phyloP scores from a whole-genome alignment of 1,140 invertebrate species.

The Condylostylus longicornis region DNA sequence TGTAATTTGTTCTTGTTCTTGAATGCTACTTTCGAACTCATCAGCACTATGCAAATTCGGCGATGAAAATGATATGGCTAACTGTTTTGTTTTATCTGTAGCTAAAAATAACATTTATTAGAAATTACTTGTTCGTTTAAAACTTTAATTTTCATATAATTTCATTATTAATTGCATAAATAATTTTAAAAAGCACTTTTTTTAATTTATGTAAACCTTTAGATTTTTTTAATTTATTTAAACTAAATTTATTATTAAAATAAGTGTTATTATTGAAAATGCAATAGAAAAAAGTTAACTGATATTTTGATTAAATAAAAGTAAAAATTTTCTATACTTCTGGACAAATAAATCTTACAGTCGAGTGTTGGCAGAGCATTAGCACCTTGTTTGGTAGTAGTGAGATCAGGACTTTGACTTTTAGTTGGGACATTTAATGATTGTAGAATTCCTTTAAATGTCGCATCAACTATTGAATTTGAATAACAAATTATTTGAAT shows the following conservation, averaged over 20 bases:
- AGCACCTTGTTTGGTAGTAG: too few species aligned
- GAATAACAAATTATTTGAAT: not conserved
- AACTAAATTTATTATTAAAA: too few species aligned
- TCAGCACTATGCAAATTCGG: conserved; percentile 5
- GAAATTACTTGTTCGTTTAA: too few species aligned
- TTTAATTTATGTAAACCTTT: too few species aligned
- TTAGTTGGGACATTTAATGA: not conserved
- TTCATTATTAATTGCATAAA: too few species aligned
- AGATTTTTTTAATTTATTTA: too few species aligned
- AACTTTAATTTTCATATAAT: too few species aligned
- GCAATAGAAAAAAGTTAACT: not conserved
- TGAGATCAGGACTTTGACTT: too few species aligned
- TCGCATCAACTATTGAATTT: not conserved
- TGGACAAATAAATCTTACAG: not conserved
- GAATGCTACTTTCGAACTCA: not conserved
- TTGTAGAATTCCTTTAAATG: conserved; percentile 2
- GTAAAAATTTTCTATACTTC: not conserved
- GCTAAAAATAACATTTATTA: too few species aligned
- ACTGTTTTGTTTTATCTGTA: too few species aligned
- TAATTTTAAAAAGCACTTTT: too few species aligned
- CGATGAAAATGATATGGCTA: conserved; percentile 7
- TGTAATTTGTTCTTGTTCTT: not conserved
- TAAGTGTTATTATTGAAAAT: conserved; percentile 33
- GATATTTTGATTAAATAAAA: not conserved
- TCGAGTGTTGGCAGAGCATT: too few species aligned